Conservation (phyloP, 2,113 vertebrate genomes). For the Morone chrysops region DNA sequence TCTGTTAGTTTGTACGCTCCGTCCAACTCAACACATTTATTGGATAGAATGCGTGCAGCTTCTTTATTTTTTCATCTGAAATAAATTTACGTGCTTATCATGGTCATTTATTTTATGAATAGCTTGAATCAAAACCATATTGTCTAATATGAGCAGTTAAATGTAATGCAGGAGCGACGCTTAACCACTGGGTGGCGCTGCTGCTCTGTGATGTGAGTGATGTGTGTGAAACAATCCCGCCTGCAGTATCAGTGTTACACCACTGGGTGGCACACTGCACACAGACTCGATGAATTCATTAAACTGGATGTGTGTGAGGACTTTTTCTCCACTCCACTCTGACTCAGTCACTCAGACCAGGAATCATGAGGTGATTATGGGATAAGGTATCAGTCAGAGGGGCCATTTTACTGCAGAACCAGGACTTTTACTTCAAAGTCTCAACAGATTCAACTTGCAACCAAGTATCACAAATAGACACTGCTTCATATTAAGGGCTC, state of each 20-base stretch:
- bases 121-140: not conserved
- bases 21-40: not conserved
- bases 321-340: not conserved
- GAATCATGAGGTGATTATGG: not conserved
- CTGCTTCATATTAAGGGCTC: not conserved
- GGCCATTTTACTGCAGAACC: not conserved
- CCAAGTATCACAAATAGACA: not conserved
- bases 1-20: not conserved
- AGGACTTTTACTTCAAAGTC: not conserved
- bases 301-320: not conserved
- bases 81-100: not conserved
- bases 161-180: not conserved
- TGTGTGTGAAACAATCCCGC: too few relatives aligned
- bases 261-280: constrained; percentile 27
- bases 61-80: constrained; percentile 8
- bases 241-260: constrained; percentile 18
- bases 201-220: not conserved
- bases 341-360: not conserved
- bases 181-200: constrained; percentile 31
- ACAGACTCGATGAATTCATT: not conserved
- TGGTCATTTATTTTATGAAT: not conserved
- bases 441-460: too few relatives aligned
- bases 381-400: not conserved
- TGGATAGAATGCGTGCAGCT: not conserved
- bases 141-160: not conserved